These are phyloP conservation scores for Amphipyra berbera DNA, from an alignment of 2,888 invertebrate species.

Conservation along the genomic window DNA sequence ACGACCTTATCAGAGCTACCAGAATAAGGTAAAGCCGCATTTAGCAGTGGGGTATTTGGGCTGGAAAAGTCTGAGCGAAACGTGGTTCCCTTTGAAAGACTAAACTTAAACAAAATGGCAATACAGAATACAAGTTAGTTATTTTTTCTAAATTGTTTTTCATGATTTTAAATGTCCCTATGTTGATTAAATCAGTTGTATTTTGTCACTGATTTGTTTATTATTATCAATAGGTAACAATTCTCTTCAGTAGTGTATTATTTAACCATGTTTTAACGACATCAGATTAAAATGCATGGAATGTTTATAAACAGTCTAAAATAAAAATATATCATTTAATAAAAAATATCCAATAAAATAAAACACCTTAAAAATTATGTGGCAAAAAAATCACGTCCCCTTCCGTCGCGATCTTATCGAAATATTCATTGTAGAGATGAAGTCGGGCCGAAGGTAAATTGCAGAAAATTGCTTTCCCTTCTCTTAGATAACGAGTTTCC, in stretches of 20 bases:
- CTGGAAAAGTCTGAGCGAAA: no score
- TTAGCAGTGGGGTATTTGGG: no score
- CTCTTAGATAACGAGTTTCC: slow-evolving; percentile 68
- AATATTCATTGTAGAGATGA: slow-evolving; percentile 64
- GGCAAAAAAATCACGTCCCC: slow-evolving; percentile 31
- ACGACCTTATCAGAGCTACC: no score
- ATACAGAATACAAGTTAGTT: no score
- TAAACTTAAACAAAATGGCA: no score
- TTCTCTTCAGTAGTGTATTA: no score
- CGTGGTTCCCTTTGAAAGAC: no score
- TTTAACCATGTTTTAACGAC: neutral
- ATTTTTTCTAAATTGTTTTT: neutral
- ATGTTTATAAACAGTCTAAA: no score
- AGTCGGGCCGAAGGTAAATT: slow-evolving; percentile 68
- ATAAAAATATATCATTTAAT: no score
- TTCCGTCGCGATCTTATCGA: slow-evolving; percentile 37
- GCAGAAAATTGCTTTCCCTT: slow-evolving; percentile 74
- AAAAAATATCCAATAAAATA: neutral
- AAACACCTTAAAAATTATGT: slow-evolving; percentile 2
- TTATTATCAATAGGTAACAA: no score
- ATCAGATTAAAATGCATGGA: no score
- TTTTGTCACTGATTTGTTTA: neutral
- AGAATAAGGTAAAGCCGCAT: no score
- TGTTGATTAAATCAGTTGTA: neutral
- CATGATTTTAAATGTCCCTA: neutral